Evolutionary conservation across 2,888 invertebrate species (phyloP).

Genomic region (Auanema freiburgensis): DNA sequence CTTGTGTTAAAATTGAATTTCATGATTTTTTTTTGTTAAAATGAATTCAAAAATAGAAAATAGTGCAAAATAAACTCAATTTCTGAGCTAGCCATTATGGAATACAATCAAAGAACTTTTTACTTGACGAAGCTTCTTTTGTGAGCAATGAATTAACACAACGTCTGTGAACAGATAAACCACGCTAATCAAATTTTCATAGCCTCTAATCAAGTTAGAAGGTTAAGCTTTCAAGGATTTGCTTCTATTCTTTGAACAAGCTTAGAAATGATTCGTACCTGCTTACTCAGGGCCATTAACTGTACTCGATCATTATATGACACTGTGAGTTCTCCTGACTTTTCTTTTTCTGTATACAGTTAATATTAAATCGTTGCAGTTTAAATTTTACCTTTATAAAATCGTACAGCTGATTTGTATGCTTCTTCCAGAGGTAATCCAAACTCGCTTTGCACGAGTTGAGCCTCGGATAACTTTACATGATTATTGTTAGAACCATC

Average conservation of each 20-base stretch:
- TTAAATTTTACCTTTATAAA: slow-evolving; percentile 83
- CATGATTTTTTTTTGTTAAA: slow-evolving; percentile 11
- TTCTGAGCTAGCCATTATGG: too few relatives aligned
- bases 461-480: slow-evolving; percentile 41
- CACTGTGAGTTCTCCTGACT: slow-evolving; percentile 45
- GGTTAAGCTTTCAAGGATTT: not conserved
- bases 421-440: slow-evolving; percentile 75
- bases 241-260: not conserved
- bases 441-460: slow-evolving; percentile 45
- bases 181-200: slow-evolving; percentile 1
- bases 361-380: not conserved
- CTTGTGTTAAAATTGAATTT: slow-evolving; percentile 5
- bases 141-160: too few relatives aligned
- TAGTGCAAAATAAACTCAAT: too few relatives aligned
- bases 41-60: too few relatives aligned
- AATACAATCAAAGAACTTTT: too few relatives aligned
- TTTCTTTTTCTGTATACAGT: slow-evolving; percentile 46
- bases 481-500: slow-evolving; percentile 27
- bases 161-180: not conserved
- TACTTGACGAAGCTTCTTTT: too few relatives aligned
- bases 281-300: slow-evolving; percentile 57
- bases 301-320: slow-evolving; percentile 55
- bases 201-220: not conserved
- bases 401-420: slow-evolving; percentile 83
- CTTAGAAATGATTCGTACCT: slow-evolving; percentile 31